Conservation (phyloP, 2,113 vertebrate species). For the Anguilla rostrata region DNA sequence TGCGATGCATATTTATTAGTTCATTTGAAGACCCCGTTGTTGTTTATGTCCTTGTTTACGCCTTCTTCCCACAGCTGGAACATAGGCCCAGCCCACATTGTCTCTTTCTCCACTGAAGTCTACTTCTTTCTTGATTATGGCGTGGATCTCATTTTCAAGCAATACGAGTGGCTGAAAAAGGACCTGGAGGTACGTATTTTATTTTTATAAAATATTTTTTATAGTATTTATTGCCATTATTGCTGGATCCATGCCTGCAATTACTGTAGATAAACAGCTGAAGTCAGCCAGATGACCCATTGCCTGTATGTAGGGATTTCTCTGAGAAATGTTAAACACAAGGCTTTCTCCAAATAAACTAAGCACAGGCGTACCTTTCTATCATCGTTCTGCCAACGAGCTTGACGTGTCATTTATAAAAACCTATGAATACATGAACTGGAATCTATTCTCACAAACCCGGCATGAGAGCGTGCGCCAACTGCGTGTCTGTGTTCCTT, state of each 20-base stretch:
- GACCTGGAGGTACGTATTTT: conserved; percentile 75
- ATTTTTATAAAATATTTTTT: neutral
- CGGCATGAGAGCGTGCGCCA: neutral
- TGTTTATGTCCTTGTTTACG: conserved; percentile 43
- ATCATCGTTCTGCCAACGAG: conserved; percentile 10
- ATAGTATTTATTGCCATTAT: neutral
- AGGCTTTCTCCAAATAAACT: conserved; percentile 7
- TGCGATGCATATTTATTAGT: neutral
- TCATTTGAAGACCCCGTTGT: conserved; percentile 22
- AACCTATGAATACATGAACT: neutral
- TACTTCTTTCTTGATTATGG: conserved; percentile 81
- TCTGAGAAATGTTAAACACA: conserved; percentile 7
- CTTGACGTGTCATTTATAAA: neutral
- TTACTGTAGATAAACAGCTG: neutral
- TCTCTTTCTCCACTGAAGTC: conserved; percentile 86
- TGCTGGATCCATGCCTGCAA: neutral
- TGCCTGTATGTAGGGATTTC: conserved; percentile 1
- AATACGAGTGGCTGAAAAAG: conserved; percentile 77
- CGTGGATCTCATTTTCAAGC: conserved; percentile 72
- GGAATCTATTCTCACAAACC: neutral
- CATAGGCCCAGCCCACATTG: conserved; percentile 79
- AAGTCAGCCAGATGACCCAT: conserved; percentile 2
- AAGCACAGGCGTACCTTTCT: conserved; percentile 11
- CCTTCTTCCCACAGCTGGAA: conserved; percentile 76
- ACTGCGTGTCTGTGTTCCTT: neutral